A percentile compares a stretch with the other conserved stretches of the same genome.
phyloP scores from a whole-genome alignment of 2,888 invertebrate species.

The Thera britannica region DNA sequence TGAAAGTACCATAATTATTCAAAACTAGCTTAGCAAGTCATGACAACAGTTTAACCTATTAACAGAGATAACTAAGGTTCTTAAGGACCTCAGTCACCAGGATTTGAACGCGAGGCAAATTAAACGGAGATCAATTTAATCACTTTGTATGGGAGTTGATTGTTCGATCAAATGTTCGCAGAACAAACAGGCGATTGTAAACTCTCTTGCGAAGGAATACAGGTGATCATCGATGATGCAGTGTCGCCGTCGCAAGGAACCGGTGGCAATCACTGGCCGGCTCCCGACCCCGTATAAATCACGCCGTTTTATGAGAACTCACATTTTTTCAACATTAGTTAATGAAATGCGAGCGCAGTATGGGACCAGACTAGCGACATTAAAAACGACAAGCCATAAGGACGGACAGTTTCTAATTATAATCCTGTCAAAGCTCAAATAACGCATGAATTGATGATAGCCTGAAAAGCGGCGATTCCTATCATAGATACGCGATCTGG shows the following conservation, averaged over 20 bases:
- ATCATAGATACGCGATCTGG: conserved; percentile 72
- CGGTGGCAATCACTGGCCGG: conserved; percentile 77
- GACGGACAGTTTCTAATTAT: conserved; percentile 83
- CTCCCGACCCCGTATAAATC: conserved; percentile 82
- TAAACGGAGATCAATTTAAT: conserved; percentile 40
- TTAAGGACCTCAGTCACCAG: no score
- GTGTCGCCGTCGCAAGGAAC: conserved; percentile 47
- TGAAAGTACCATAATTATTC: not conserved
- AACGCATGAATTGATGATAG: conserved; percentile 81
- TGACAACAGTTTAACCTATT: not conserved
- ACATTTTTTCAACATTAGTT: conserved; percentile 78
- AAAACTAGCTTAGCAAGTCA: no score
- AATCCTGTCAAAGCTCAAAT: conserved; percentile 82
- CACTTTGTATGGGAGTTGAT: conserved; percentile 49
- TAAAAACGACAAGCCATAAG: conserved; percentile 82
- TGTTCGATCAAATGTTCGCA: conserved; percentile 50
- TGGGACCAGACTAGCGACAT: conserved; percentile 83
- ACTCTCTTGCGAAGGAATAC: conserved; percentile 28
- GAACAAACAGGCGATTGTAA: conserved; percentile 15
- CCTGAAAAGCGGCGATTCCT: conserved; percentile 73
- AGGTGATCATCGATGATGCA: conserved; percentile 20
- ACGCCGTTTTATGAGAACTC: conserved; percentile 80
- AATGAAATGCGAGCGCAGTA: conserved; percentile 84
- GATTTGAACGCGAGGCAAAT: conserved; percentile 37
- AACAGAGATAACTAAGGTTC: not conserved